phyloP scores from a whole-genome alignment of 2,888 invertebrate genomes.

The Zygaena filipendulae region DNA sequence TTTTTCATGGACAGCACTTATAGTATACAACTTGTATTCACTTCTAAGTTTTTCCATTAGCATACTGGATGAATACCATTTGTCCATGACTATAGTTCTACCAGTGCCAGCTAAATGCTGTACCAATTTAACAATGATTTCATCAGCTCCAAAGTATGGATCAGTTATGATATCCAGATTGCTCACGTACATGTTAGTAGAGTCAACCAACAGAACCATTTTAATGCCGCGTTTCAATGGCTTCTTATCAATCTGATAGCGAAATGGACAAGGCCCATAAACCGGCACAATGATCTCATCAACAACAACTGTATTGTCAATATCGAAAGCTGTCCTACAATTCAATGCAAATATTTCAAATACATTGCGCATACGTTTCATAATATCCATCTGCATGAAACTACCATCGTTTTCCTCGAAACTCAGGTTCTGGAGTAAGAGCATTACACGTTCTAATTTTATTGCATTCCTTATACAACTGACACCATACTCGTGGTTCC shows the following conservation, averaged over 20 bases:
- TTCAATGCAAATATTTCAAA: slow-evolving; percentile 57
- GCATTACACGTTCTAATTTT: slow-evolving; percentile 45
- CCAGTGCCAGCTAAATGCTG: slow-evolving; percentile 45
- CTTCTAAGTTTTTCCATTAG: slow-evolving; percentile 33
- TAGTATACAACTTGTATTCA: slow-evolving; percentile 35
- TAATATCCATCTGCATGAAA: slow-evolving; percentile 37
- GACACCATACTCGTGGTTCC: slow-evolving; percentile 41
- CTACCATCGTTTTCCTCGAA: slow-evolving; percentile 36
- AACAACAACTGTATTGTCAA: slow-evolving; percentile 38
- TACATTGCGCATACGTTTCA: slow-evolving; percentile 50
- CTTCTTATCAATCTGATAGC: slow-evolving; percentile 46
- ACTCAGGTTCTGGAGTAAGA: slow-evolving; percentile 40
- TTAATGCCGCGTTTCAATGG: slow-evolving; percentile 46
- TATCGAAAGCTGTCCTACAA: slow-evolving; percentile 41
- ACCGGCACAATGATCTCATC: slow-evolving; percentile 55
- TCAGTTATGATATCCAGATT: slow-evolving; percentile 54
- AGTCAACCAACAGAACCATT: slow-evolving; percentile 44
- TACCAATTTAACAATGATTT: slow-evolving; percentile 39
- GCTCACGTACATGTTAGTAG: slow-evolving; percentile 47
- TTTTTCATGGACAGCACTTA: slow-evolving; percentile 37
- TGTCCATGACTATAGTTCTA: slow-evolving; percentile 42
- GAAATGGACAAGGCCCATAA: slow-evolving; percentile 53
- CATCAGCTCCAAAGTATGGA: slow-evolving; percentile 36
- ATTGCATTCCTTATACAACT: slow-evolving; percentile 39
- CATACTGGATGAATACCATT: slow-evolving; percentile 40